phyloP scores from a whole-genome alignment of 2,888 invertebrate genomes.

The Bugula neritina region DNA sequence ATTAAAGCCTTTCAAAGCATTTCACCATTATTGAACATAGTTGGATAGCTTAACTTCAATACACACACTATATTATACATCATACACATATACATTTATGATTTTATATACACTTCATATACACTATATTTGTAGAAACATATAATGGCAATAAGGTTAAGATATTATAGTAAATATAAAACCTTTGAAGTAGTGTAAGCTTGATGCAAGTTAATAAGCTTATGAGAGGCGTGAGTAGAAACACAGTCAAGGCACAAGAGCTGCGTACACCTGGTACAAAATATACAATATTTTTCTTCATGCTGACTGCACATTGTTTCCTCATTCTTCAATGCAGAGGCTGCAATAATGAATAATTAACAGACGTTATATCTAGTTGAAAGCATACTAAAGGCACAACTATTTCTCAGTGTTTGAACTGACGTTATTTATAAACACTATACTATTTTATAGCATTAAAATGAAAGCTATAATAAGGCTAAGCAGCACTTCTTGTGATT shows the following conservation, averaged over 20 bases:
- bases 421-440: too few relatives aligned
- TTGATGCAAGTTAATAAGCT: not conserved
- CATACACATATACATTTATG: not conserved
- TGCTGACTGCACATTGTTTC: not conserved
- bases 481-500: too few relatives aligned
- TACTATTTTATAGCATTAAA: too few relatives aligned
- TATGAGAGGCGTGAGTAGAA: not conserved
- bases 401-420: too few relatives aligned
- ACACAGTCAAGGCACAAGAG: slow-evolving; percentile 14
- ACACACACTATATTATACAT: too few relatives aligned
- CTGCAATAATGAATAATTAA: not conserved
- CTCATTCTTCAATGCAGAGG: not conserved
- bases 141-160: not conserved
- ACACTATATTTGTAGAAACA: not conserved
- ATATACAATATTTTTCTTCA: slow-evolving; percentile 17
- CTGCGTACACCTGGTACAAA: not conserved
- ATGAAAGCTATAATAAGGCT: too few relatives aligned
- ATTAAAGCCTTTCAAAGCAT: too few relatives aligned
- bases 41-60: too few relatives aligned
- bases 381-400: too few relatives aligned
- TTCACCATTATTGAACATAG: too few relatives aligned
- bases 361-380: not conserved
- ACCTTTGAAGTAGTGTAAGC: not conserved
- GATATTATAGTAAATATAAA: not conserved
- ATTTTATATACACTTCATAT: not conserved